These are phyloP conservation scores for Menura novaehollandiae DNA, from an alignment of 2,113 vertebrate species.

Conservation along the genomic window DNA sequence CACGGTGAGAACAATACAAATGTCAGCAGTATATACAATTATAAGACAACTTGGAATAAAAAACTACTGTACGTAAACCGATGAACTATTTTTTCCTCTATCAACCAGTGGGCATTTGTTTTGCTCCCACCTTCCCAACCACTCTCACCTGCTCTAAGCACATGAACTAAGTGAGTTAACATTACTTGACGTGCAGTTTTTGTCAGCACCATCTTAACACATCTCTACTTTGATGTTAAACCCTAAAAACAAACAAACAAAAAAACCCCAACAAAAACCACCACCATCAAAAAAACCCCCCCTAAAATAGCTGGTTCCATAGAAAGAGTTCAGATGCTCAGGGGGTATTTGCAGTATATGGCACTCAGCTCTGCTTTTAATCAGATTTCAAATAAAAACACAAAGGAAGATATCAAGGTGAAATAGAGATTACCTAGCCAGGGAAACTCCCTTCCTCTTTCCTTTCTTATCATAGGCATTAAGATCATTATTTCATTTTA, in stretches of 20 bases:
- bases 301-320: background rate
- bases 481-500: slow-evolving; percentile 40
- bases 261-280: background rate
- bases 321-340: background rate
- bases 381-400: slow-evolving; percentile 46
- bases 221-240: background rate
- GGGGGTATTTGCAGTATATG: background rate
- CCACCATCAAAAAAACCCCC: background rate
- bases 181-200: background rate
- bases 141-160: background rate
- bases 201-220: background rate
- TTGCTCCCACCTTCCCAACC: background rate
- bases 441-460: slow-evolving; percentile 63
- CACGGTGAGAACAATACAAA: background rate
- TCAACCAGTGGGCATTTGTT: background rate
- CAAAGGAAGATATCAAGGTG: slow-evolving; percentile 55
- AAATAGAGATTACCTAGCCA: slow-evolving; percentile 49
- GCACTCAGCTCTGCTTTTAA: slow-evolving; percentile 20
- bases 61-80: background rate
- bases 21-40: background rate
- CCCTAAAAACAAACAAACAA: background rate
- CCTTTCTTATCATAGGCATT: slow-evolving; percentile 50
- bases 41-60: background rate
- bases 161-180: background rate
- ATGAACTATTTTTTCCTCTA: background rate